Base-by-base conservation (phyloP, 2,888 invertebrate species). In the Drosophila colorata region DNA sequence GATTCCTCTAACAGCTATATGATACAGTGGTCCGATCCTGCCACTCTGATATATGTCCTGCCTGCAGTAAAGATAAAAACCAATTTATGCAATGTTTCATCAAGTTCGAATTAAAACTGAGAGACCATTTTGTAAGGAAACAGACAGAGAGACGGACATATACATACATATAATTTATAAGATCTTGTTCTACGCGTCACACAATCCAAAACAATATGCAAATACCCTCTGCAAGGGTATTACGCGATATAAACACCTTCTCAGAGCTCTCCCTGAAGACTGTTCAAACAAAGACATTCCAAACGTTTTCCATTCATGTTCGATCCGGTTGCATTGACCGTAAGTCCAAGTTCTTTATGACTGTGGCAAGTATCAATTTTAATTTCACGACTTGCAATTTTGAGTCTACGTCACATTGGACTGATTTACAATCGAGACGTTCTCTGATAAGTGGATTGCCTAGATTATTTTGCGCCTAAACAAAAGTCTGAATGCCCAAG, bases 401-500 rank as follows among this genome's bases (percentile, higher is more conserved):
- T 14, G 5, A 9, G 18, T 23, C 43, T 9, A 13, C 43, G 51
- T 47, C 47, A 40, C 13, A 33, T 35, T 51, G 13, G 2, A 9
- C 35, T 51, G 40, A 66, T 74, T 60, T 65, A 74, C 16, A 43
- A 43, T 40, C 8, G 28, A 43, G 41, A 33, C 43, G 31, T 20
- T 38, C 35, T 18, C 13, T 56, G 65, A 55, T 65, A 74, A 49
- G 38, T 53, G 53, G 35, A 37, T 28, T 31, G 28, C 51, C 18
- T 11, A 35, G 46, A 51, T 43, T 53, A 23, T 9, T n/a, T 20
- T 11, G 13, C 14, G 35, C 18, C 28, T 6, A 28, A 33, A 35
- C 25, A 31, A 25, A 51, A 13, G 59, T 48, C 43, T 20, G 43
- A 18, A 52, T 41, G 3, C 43, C 23, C 51, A 68, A 61, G 35